Conservation (phyloP, 2,113 vertebrate species). For the Erpornis zantholeuca region DNA sequence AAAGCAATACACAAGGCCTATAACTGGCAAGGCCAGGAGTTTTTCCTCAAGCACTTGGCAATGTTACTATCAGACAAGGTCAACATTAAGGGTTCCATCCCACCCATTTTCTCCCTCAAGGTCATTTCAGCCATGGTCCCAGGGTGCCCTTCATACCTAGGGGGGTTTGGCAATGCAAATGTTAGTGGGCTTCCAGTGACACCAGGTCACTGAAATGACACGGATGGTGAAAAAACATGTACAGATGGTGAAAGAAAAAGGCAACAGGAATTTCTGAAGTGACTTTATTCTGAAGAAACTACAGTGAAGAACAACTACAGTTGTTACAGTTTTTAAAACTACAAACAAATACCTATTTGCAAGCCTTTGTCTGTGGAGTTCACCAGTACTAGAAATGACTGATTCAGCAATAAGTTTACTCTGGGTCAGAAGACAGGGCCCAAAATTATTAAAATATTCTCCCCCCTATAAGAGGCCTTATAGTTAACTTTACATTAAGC, state of each 20-base stretch:
- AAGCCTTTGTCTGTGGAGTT: neutral
- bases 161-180: neutral
- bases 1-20: neutral
- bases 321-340: neutral
- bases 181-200: neutral
- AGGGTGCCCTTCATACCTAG: neutral
- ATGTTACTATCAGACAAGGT: neutral
- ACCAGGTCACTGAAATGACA: neutral
- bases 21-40: neutral
- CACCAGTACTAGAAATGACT: neutral
- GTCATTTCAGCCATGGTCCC: neutral
- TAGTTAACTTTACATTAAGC: neutral
- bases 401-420: neutral
- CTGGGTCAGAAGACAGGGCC: neutral
- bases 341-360: neutral
- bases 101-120: neutral
- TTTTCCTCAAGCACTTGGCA: neutral
- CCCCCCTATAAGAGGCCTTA: neutral
- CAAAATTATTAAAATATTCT: neutral
- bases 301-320: neutral
- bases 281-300: neutral
- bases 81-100: neutral
- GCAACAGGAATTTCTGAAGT: neutral
- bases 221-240: neutral
- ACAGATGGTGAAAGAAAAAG: neutral